phyloP scores from a whole-genome alignment of 2,797 vertebrate species.

The Tragelaphus eurycerus region DNA sequence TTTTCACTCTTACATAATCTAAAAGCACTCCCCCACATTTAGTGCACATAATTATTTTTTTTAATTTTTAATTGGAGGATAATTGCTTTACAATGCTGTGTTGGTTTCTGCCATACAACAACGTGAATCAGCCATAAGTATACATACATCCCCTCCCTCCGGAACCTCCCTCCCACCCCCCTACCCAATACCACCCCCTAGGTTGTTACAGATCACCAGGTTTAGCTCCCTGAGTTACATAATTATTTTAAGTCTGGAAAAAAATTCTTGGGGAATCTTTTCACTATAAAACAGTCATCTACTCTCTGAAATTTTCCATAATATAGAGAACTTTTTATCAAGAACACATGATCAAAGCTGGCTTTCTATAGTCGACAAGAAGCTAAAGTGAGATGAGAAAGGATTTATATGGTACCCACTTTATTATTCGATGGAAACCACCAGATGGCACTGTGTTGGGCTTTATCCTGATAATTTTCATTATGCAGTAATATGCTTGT shows the following conservation, averaged over 20 bases:
- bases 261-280: neutral
- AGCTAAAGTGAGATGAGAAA: neutral
- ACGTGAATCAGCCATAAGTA: neutral
- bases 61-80: neutral
- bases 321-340: neutral
- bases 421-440: neutral
- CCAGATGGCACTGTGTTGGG: conserved; percentile 11
- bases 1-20: neutral
- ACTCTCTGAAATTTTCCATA: neutral
- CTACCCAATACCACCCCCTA: neutral
- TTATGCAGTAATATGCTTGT: neutral
- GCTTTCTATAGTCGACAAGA: neutral
- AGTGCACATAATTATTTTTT: neutral
- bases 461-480: neutral
- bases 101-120: neutral
- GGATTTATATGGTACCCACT: neutral
- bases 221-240: neutral
- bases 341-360: neutral
- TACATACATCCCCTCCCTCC: neutral
- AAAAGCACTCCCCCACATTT: neutral
- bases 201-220: neutral
- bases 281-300: neutral
- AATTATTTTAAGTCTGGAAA: neutral
- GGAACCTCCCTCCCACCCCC: neutral
- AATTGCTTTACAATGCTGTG: neutral